Conservation (phyloP, 2,797 vertebrate genomes). For the Sus cebifrons region DNA sequence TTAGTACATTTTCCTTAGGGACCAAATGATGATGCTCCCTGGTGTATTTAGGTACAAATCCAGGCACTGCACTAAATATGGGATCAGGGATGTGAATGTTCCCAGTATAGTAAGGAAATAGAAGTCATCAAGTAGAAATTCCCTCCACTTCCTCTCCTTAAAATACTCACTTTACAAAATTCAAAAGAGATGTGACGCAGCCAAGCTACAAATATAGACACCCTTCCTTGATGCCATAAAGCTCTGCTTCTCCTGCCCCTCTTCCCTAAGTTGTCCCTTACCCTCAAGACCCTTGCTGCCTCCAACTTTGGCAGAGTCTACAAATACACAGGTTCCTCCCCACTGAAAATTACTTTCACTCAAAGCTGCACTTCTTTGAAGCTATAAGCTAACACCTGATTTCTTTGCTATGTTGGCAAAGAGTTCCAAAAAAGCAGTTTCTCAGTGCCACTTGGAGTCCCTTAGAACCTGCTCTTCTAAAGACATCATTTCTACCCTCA, state of each 20-base stretch:
- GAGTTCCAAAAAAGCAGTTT: background rate
- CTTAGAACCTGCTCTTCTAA: background rate
- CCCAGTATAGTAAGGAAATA: background rate
- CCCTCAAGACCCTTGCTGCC: background rate
- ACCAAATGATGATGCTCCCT: background rate
- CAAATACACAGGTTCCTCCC: background rate
- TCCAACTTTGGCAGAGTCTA: background rate
- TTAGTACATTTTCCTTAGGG: background rate
- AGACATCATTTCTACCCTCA: background rate
- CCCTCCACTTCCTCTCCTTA: background rate
- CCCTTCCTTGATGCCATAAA: background rate
- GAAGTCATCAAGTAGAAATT: background rate
- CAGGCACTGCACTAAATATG: background rate
- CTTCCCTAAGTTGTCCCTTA: too few relatives aligned
- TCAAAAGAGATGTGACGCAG: background rate
- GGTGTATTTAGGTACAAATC: too few relatives aligned
- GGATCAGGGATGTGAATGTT: background rate
- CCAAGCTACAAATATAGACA: background rate
- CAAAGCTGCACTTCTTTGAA: background rate
- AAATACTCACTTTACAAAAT: background rate
- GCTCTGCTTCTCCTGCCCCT: background rate
- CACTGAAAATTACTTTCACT: conserved; percentile 4
- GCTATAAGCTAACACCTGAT: background rate
- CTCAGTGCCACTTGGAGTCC: background rate
- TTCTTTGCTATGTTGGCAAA: background rate